Evolutionary conservation across 2,888 invertebrate species (phyloP).

Genomic region (Stenodera caucasica): DNA sequence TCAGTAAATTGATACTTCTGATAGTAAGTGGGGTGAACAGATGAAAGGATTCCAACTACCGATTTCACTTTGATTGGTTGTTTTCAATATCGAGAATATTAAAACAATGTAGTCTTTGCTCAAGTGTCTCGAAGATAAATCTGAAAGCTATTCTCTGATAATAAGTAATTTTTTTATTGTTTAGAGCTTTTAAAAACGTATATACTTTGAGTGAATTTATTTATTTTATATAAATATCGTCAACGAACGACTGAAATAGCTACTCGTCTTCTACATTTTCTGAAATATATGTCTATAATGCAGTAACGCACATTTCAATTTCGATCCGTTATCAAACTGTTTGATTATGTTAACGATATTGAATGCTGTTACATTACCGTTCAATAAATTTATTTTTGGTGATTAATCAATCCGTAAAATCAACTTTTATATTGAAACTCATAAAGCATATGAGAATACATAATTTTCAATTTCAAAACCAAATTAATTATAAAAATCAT

Average conservation of each 20-base stretch:
- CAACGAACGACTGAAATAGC: background rate
- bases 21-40: background rate
- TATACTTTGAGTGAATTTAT: background rate
- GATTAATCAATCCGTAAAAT: too few relatives aligned
- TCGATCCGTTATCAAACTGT: background rate
- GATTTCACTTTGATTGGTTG: background rate
- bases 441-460: background rate
- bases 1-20: background rate
- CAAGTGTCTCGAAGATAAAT: too few relatives aligned
- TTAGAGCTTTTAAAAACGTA: background rate
- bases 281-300: background rate
- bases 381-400: background rate
- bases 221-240: background rate
- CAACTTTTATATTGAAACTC: background rate
- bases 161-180: too few relatives aligned
- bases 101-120: too few relatives aligned
- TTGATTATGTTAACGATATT: background rate
- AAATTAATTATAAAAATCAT: background rate
- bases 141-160: too few relatives aligned
- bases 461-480: background rate
- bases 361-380: background rate
- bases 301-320: conserved; percentile 2
- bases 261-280: background rate
- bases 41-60: background rate
- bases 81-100: too few relatives aligned